Base-by-base conservation (phyloP, 2,888 invertebrate genomes). In the Rosalia funebris region DNA sequence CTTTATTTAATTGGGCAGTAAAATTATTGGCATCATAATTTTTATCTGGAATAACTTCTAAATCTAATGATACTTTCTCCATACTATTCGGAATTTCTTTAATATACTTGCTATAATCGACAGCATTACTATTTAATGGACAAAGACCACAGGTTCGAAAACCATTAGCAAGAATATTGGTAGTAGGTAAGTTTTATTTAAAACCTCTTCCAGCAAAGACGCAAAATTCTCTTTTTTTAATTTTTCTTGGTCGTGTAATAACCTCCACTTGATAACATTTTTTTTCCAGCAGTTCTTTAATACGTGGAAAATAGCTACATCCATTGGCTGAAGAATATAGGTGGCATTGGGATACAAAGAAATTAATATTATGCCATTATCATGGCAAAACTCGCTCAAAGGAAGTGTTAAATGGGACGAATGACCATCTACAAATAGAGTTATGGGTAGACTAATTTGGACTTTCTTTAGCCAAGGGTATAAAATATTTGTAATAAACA, bases 341-440 rank as follows among this genome's bases (percentile, higher is more conserved):
- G 56, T 57, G n/a, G 44, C 5, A 16, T 52, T 60, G n/a, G 53
- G 61, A 46, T 52, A 52, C 15, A 64, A 41, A 0, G 61, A 57
- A 14, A 58, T 53, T 20, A 66, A 7, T 25, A 55, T 56, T 5
- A 61, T 61, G 1, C 34, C 46, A 20, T 54, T 47, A n/a, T 65
- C 16, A 14, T 42, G 42, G 16, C 61, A 65, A 45, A 65, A 44
- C 14, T 25, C 15, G 11, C 61, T 50, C 3, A 65, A 37, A 42
- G 53, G 48, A 15, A 53, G 44, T 36, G 65, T 60, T 20, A 65
- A 34, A 19, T 65, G 62, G 14, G 53, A 57, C 16, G 20, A 25
- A 57, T 62, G 57, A 1, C 62, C 62, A 44, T 65, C 60, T n/a
- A 65, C 16, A 37, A 62, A 65, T 1, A 65, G 19, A 31, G 60